These are phyloP conservation scores for Globia sparganii DNA, from an alignment of 2,888 invertebrate species.

Conservation along the genomic window DNA sequence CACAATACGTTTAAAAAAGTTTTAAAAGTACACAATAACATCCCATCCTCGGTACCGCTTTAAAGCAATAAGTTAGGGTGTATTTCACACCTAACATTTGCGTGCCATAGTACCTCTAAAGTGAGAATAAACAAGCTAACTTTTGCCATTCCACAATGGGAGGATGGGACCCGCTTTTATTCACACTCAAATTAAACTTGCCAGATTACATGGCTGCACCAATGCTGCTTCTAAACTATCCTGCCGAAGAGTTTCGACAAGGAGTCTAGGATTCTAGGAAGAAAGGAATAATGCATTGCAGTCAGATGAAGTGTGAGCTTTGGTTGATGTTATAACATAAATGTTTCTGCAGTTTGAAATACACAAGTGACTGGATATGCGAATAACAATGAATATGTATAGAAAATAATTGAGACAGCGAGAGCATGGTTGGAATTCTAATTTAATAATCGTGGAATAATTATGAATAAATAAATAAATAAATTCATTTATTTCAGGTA, in stretches of 20 bases:
- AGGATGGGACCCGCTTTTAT: constrained; percentile 72
- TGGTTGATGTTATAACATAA: constrained; percentile 3
- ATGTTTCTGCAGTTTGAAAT: neutral
- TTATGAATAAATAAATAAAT: too few relatives aligned
- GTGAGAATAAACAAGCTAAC: constrained; percentile 85
- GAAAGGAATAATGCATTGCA: constrained; percentile 14
- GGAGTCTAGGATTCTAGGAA: constrained; percentile 15
- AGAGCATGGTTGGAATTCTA: neutral
- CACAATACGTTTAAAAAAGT: constrained; percentile 65
- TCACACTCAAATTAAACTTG: constrained; percentile 79
- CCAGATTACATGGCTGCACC: constrained; percentile 76
- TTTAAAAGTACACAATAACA: constrained; percentile 60
- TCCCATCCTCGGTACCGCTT: constrained; percentile 54
- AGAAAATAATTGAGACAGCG: neutral
- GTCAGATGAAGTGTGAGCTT: constrained; percentile 12
- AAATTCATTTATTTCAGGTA: too few relatives aligned
- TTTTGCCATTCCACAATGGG: constrained; percentile 83
- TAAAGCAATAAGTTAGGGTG: constrained; percentile 74
- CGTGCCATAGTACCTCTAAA: constrained; percentile 78
- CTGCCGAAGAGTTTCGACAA: constrained; percentile 68
- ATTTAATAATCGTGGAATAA: constrained; percentile 1
- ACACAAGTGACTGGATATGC: neutral
- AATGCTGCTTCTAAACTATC: constrained; percentile 52
- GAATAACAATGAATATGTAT: neutral
- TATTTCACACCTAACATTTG: constrained; percentile 81